Percentiles rank a stretch among this genome's conserved stretches.
These are phyloP conservation scores for Mellivora capensis DNA, from an alignment of 2,113 vertebrate species.

Conservation along the genomic window DNA sequence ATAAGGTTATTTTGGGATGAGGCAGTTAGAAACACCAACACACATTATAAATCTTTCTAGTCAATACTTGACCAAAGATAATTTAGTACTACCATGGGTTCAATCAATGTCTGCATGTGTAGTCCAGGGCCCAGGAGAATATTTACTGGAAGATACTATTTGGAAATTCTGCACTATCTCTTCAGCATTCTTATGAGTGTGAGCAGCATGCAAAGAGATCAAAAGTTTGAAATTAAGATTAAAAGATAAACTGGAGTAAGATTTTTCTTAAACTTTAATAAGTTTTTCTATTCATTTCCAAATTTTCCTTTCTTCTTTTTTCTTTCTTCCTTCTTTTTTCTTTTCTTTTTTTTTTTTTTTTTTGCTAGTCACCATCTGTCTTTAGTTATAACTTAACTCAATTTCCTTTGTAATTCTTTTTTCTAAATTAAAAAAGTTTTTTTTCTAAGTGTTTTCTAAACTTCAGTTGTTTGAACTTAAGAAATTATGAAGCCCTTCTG, in stretches of 20 bases:
- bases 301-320: neutral
- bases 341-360: neutral
- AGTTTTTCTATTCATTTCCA: conserved; percentile 12
- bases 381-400: neutral
- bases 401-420: neutral
- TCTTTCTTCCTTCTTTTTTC: neutral
- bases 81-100: neutral
- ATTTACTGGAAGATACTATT: neutral
- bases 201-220: neutral
- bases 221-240: neutral
- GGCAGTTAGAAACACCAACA: neutral
- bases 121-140: neutral
- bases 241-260: neutral
- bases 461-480: neutral
- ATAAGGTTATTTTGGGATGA: neutral
- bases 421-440: neutral
- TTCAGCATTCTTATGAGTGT: neutral
- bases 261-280: neutral
- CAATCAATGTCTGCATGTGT: neutral
- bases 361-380: neutral
- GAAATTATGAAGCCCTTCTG: neutral
- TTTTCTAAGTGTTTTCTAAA: neutral
- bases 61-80: neutral
- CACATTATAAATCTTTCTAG: neutral
- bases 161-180: neutral